These are phyloP conservation scores for Ptiloglossa arizonensis DNA, from an alignment of 1,140 invertebrate genomes.

Conservation along the genomic window DNA sequence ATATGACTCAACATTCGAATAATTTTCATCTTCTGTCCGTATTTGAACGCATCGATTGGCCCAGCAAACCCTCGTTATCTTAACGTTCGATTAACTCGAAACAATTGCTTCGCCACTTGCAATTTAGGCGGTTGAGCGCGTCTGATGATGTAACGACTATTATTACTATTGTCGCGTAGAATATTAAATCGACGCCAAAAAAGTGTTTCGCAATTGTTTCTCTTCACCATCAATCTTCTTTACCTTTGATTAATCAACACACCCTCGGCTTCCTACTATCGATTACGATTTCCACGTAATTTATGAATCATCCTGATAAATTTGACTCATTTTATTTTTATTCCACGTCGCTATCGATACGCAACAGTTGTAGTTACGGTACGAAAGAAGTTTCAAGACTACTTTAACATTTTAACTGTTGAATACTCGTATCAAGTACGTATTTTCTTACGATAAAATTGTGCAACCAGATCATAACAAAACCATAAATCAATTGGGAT, in stretches of 20 bases:
- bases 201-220: not conserved
- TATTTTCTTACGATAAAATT: no score
- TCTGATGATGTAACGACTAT: conserved; percentile 65
- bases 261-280: no score
- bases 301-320: not conserved
- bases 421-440: no score
- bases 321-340: not conserved
- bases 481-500: no score
- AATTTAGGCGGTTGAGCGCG: conserved; percentile 64
- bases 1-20: conserved; percentile 18
- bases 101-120: conserved; percentile 70
- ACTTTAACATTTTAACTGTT: no score
- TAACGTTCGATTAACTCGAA: conserved; percentile 66
- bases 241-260: not conserved
- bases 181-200: conserved; percentile 28
- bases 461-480: no score
- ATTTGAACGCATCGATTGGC: conserved; percentile 25
- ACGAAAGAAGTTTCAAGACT: no score
- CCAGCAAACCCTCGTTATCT: conserved; percentile 54
- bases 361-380: no score
- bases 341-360: not conserved
- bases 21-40: conserved; percentile 25
- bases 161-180: conserved; percentile 48
- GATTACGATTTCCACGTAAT: not conserved
- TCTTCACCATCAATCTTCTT: not conserved